phyloP scores from a whole-genome alignment of 2,113 vertebrate species.

The Dromaius novaehollandiae region DNA sequence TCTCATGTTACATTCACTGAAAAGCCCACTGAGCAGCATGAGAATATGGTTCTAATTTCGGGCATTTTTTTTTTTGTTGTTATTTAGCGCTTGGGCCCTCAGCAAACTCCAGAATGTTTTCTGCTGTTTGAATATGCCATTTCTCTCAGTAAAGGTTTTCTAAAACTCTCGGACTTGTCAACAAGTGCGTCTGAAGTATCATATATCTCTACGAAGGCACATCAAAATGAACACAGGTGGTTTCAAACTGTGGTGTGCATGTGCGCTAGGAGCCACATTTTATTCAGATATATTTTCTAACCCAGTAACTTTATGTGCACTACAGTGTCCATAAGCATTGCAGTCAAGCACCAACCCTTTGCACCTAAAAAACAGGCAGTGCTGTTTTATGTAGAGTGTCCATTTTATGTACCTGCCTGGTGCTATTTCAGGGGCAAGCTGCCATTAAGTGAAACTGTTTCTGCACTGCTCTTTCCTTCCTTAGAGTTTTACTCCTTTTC shows the following conservation, averaged over 20 bases:
- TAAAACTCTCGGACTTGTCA: neutral
- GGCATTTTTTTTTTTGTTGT: neutral
- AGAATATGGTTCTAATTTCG: neutral
- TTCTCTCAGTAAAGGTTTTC: neutral
- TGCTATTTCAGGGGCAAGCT: neutral
- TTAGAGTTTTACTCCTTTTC: neutral
- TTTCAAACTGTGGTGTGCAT: neutral
- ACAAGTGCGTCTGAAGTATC: neutral
- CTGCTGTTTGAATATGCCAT: neutral
- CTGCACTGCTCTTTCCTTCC: neutral
- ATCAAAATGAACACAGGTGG: neutral
- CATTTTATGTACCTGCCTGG: neutral
- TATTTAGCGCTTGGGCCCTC: rapidly evolving
- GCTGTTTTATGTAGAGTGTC: neutral
- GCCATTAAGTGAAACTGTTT: neutral
- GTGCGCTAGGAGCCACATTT: neutral
- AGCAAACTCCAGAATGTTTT: neutral
- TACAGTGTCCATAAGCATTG: neutral
- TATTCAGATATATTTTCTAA: neutral
- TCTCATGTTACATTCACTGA: neutral
- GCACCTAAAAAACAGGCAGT: neutral
- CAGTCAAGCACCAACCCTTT: neutral
- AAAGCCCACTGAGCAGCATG: neutral
- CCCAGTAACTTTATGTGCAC: neutral
- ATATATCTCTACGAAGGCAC: neutral